Base-by-base conservation (phyloP, 2,888 invertebrate species). In the Drosophila antonietae region DNA sequence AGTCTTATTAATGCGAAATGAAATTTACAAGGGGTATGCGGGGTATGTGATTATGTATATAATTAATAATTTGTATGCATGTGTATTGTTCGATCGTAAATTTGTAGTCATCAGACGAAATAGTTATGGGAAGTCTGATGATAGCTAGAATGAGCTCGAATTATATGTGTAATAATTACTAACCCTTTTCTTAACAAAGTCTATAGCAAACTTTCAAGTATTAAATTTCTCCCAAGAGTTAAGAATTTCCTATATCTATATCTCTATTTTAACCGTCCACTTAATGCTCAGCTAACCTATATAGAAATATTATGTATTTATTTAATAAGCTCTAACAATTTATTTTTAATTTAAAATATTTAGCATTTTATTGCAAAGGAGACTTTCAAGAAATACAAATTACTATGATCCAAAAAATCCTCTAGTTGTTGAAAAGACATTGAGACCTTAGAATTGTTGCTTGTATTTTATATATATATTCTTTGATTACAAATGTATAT, bases 1-100 rank as follows among this genome's bases (percentile, higher is more conserved):
- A 56, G 49, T 56, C 58, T 66, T 39, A 10, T 73, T 66, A 37
- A 28, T 66, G 59, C 51, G 47, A 58, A 73, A 41, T 56, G 63
- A 58, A 53, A 60, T 67, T 46, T 61, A 46, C 60, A 59, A 73
- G 62, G 79, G 75, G 44, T 78, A 53, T 63, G 80, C 64, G 64
- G 53, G 53, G 53, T 77, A 79, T 80, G 58, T 69, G 28, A 65
- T 44, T 52, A 59, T 43, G 59, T 55, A 57, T 53, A 52, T 59
- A 55, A 59, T 39, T 63, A 12, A 58, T 58, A 37, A 31, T 23
- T 20, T 47, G 51, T 59, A 74, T 67, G 76, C 76, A 69, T 75
- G 75, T 63, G 2, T 64, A 56, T 23, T 31, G 15, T 15, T 43
- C 51, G 59, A 46, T 37, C 46, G 15, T 47, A 33, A 37, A 18